Conservation (phyloP, 2,888 invertebrate species). For the Lasioglossum figueresi region DNA sequence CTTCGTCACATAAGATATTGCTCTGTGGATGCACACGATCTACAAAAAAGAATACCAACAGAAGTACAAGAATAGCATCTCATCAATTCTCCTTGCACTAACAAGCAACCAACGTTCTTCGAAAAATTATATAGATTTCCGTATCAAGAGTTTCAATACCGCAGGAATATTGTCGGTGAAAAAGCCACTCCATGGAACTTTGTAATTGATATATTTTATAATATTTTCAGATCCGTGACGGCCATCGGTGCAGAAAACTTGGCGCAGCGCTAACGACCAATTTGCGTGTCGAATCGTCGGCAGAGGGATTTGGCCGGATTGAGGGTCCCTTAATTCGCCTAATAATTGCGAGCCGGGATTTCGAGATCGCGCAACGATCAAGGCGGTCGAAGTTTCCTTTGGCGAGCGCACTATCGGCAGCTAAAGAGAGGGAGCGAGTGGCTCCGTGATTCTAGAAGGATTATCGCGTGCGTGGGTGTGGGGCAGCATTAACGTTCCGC, state of each 20-base stretch:
- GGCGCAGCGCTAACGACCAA: neutral
- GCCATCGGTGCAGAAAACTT: neutral
- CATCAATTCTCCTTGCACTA: neutral
- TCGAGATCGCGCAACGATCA: neutral
- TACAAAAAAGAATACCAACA: neutral
- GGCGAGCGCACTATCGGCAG: neutral
- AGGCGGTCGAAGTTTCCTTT: neutral
- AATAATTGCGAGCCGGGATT: neutral
- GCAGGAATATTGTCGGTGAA: neutral
- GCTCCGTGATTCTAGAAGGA: conserved; percentile 27
- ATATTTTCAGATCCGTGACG: neutral
- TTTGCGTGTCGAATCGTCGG: neutral
- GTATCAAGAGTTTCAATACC: neutral
- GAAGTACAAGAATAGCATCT: neutral
- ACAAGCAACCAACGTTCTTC: neutral
- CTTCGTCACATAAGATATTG: neutral
- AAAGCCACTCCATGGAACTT: neutral
- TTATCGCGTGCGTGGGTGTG: conserved; percentile 21
- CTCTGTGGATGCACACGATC: neutral
- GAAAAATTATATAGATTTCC: neutral
- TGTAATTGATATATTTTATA: neutral
- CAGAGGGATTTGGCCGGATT: neutral
- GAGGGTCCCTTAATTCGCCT: neutral
- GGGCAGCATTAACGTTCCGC: conserved; percentile 39
- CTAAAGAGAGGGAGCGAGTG: neutral